phyloP scores from a whole-genome alignment of 1,140 invertebrate genomes.

The Zaprionus taronus region DNA sequence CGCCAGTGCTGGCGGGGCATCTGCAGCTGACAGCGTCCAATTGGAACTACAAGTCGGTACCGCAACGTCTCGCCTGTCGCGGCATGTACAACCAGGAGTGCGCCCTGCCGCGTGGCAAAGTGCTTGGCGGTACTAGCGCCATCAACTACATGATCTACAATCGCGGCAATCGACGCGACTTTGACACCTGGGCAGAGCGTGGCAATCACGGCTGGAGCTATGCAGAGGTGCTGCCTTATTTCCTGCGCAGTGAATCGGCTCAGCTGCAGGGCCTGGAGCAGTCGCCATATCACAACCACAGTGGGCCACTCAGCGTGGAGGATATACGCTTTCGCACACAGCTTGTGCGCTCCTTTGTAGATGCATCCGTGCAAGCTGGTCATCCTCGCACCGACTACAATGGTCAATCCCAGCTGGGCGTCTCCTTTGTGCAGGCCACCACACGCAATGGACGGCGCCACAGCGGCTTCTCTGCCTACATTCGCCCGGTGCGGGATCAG shows the following conservation, averaged over 20 bases:
- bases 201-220: constrained; percentile 91
- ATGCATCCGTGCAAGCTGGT: constrained; percentile 87
- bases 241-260: constrained; percentile 87
- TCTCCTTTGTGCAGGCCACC: constrained; percentile 89
- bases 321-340: constrained; percentile 86
- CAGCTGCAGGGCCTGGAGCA: constrained; percentile 85
- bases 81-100: constrained; percentile 85
- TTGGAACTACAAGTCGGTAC: constrained; percentile 89
- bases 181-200: constrained; percentile 89
- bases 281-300: constrained; percentile 86
- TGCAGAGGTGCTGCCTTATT: constrained; percentile 89
- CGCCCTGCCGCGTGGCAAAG: constrained; percentile 87
- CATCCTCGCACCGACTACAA: constrained; percentile 88
- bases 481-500: constrained; percentile 85
- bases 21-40: constrained; percentile 87
- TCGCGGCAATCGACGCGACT: constrained; percentile 91
- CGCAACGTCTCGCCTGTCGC: constrained; percentile 87
- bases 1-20: constrained; percentile 87
- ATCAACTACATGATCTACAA: constrained; percentile 96
- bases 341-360: constrained; percentile 87
- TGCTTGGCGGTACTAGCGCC: constrained; percentile 90
- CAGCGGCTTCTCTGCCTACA: constrained; percentile 86
- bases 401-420: constrained; percentile 87
- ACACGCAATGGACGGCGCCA: constrained; percentile 85
- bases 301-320: constrained; percentile 86